These are phyloP conservation scores for Neria commutata DNA, from an alignment of 2,888 invertebrate genomes.

Conservation along the genomic window DNA sequence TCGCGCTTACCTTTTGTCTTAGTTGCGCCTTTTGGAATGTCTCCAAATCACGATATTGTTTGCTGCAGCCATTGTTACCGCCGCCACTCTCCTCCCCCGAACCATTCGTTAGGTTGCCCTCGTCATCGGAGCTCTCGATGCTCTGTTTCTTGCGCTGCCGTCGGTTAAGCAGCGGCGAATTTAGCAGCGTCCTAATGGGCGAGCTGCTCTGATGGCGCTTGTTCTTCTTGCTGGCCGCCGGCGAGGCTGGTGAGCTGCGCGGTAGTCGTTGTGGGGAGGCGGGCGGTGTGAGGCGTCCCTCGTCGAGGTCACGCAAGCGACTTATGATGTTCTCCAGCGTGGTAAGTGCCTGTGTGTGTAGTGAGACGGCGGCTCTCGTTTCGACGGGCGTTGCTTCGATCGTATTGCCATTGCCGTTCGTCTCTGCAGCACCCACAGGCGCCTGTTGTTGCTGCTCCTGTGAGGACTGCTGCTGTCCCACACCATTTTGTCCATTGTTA, in stretches of 20 bases:
- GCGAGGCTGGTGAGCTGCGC: constrained; percentile 78
- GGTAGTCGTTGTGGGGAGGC: constrained; percentile 68
- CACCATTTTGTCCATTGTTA: constrained; percentile 25
- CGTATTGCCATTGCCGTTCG: constrained; percentile 35
- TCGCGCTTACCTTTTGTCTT: constrained; percentile 76
- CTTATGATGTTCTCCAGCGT: constrained; percentile 68
- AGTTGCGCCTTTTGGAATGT: constrained; percentile 92
- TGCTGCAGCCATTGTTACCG: constrained; percentile 64
- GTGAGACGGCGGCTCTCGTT: constrained; percentile 59
- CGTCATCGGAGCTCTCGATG: constrained; percentile 82
- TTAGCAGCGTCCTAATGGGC: constrained; percentile 80
- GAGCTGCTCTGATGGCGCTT: constrained; percentile 80
- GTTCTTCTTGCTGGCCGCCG: constrained; percentile 73
- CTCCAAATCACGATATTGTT: constrained; percentile 84
- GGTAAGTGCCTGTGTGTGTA: constrained; percentile 65
- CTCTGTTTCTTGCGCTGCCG: constrained; percentile 76
- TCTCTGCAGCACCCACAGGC: constrained; percentile 18
- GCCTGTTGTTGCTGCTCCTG: constrained; percentile 36
- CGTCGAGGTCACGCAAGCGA: constrained; percentile 65
- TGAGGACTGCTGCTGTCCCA: constrained; percentile 9
- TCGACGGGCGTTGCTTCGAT: constrained; percentile 60
- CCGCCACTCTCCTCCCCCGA: constrained; percentile 64
- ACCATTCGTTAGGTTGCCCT: constrained; percentile 66
- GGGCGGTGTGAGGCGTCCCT: constrained; percentile 64
- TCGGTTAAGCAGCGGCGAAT: constrained; percentile 82